Base-by-base conservation (phyloP, 2,113 vertebrate species). In the Amblyornis subalaris region DNA sequence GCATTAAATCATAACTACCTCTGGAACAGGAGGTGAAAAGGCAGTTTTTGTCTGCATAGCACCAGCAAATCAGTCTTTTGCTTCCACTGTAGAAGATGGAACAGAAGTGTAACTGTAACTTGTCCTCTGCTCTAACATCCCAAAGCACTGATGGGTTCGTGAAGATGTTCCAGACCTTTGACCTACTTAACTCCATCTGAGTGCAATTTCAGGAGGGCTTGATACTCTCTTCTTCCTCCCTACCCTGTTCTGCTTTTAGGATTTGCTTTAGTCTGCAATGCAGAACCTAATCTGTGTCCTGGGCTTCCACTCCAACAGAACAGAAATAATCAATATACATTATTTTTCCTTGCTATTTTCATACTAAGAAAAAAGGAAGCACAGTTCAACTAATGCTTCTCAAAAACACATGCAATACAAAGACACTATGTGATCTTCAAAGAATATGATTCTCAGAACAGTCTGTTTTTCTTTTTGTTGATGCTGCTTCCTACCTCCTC, bases 291-390 rank as follows among this genome's bases (percentile, higher is more conserved):
- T 58, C 9, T 66, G 24, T 25, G 47, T 85, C 47, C 72, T 64
- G 67, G 45, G 50, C n/a, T 94, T 82, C 54, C 1, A 9, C 36
- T 85, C n/a, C 55, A 88, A 33, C 31, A 77, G 33, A 91, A 60
- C 9, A 88, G 47, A 95, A 95, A 74, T 35, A 93, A 96, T 95
- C 87, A 83, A 93, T 93, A 73, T 6, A 58, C 7, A 4, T 51
- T 87, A 29, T 58, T 70, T 81, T 85, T 26, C 2, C 16, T 71
- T 77, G 38, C 40, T 81, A 24, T 81, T 89, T 94, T 89, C 73
- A 77, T 47, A 65, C 31, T 64, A 73, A 60, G 38, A 12, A 53
- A 58, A 61, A 90, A 79, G 69, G 17, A 82, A 79, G 35, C 14
- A 19, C 21, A 58, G 25, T 53, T 85, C 44, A 86, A 77, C 15